Percentiles rank a stretch among this genome's conserved stretches.
These are phyloP conservation scores for Pandemis cinnamomeana DNA, from an alignment of 2,888 invertebrate species.

Conservation along the genomic window DNA sequence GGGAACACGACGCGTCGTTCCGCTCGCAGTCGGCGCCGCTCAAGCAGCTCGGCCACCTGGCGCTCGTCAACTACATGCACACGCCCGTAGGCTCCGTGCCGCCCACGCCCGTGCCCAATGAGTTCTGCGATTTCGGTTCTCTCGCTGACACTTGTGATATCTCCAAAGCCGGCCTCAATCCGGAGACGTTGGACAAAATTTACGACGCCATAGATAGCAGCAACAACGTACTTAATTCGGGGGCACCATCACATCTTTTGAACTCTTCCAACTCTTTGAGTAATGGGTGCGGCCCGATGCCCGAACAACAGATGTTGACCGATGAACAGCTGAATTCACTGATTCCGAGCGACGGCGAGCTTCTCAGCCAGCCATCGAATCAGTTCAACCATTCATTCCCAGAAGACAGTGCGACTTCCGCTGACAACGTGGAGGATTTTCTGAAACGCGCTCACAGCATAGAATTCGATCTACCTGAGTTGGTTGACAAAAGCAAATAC, in stretches of 20 bases:
- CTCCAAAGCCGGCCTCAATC: constrained; percentile 79
- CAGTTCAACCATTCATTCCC: constrained; percentile 62
- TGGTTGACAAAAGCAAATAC: constrained; percentile 75
- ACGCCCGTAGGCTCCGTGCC: constrained; percentile 87
- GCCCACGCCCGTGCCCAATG: constrained; percentile 88
- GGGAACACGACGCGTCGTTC: constrained; percentile 72
- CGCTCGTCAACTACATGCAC: constrained; percentile 74
- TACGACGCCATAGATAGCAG: constrained; percentile 86
- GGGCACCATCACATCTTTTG: constrained; percentile 61
- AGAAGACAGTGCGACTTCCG: constrained; percentile 55
- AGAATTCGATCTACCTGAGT: constrained; percentile 74
- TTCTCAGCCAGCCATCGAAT: constrained; percentile 57
- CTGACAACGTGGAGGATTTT: constrained; percentile 75
- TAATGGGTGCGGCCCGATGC: constrained; percentile 73
- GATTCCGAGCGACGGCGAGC: constrained; percentile 69
- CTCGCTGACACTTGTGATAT: constrained; percentile 84
- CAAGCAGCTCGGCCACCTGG: constrained; percentile 79
- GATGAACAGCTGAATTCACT: constrained; percentile 73
- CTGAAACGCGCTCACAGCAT: constrained; percentile 76
- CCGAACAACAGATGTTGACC: constrained; percentile 70
- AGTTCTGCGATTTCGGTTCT: constrained; percentile 89
- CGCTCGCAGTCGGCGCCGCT: constrained; percentile 93
- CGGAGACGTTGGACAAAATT: constrained; percentile 87
- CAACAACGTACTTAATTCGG: constrained; percentile 73
- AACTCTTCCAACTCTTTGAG: constrained; percentile 65